Evolutionary conservation across 2,888 invertebrate species (phyloP).

Genomic region (Morpho helenor): DNA sequence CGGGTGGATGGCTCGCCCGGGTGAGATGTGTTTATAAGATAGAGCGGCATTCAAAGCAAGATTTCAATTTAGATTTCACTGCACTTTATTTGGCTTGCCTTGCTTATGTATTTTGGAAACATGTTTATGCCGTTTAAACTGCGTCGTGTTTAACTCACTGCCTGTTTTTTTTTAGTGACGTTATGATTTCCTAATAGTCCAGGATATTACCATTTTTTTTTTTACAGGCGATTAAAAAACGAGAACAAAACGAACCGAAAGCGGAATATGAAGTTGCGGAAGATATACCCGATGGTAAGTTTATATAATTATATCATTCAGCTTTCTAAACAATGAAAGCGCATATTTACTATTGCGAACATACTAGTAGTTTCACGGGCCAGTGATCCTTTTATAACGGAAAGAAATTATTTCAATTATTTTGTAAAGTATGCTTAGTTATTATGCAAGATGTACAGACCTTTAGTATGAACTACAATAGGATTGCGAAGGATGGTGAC

Average conservation of each 20-base stretch:
- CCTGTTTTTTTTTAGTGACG: not conserved
- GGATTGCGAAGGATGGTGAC: conserved; percentile 29
- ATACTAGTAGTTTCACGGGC: conserved; percentile 12
- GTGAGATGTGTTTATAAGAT: conserved; percentile 67
- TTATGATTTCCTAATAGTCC: not conserved
- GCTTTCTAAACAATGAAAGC: conserved; percentile 5
- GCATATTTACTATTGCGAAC: conserved; percentile 14
- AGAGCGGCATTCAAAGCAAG: conserved; percentile 56
- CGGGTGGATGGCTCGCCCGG: conserved; percentile 75
- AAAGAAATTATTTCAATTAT: conserved; percentile 17
- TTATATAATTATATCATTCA: conserved; percentile 5
- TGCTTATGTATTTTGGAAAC: conserved; percentile 53
- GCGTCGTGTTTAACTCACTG: conserved; percentile 1
- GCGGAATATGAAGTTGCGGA: conserved; percentile 62
- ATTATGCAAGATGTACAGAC: conserved; percentile 16
- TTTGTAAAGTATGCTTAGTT: conserved; percentile 4
- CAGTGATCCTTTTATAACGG: conserved; percentile 15
- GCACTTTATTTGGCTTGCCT: conserved; percentile 61
- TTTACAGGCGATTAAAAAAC: conserved; percentile 73
- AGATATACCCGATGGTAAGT: conserved; percentile 67
- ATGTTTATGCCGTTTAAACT: conserved; percentile 24
- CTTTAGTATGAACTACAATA: conserved; percentile 23
- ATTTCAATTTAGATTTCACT: conserved; percentile 70
- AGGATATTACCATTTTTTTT: conserved; percentile 15
- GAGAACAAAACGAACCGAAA: conserved; percentile 63